These are phyloP conservation scores for Tetragonisca angustula DNA, from an alignment of 2,888 invertebrate genomes.

Conservation along the genomic window DNA sequence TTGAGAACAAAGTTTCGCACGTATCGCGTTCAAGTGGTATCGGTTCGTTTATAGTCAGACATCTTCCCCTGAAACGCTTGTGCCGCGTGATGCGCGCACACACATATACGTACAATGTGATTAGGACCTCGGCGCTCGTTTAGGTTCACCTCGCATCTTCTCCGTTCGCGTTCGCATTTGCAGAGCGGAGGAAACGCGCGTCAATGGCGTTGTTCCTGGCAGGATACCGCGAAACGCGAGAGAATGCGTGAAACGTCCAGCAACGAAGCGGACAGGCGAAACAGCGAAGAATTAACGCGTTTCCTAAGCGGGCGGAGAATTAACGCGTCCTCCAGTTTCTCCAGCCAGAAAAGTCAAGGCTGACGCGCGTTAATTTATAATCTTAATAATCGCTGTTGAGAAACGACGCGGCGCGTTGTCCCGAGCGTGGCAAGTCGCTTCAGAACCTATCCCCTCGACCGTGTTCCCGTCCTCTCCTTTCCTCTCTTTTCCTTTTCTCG, in stretches of 20 bases:
- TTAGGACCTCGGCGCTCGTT: not conserved
- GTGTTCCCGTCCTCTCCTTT: not conserved
- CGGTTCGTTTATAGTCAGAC: too few species aligned
- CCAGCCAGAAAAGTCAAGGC: slow-evolving; percentile 8
- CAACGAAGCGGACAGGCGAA: not conserved
- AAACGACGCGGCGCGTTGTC: slow-evolving; percentile 20
- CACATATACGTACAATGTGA: not conserved
- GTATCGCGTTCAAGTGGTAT: too few species aligned
- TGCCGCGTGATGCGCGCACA: not conserved
- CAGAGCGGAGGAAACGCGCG: not conserved
- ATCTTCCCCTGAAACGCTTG: not conserved
- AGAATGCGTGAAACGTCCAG: not conserved
- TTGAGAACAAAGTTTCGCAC: too few species aligned
- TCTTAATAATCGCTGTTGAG: slow-evolving; percentile 60
- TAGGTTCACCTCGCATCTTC: not conserved
- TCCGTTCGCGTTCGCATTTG: not conserved
- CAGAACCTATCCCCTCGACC: not conserved
- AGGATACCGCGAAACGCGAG: too few species aligned
- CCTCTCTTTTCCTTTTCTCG: slow-evolving; percentile 1
- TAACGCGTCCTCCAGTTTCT: not conserved
- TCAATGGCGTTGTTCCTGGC: not conserved
- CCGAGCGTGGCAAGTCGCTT: slow-evolving; percentile 1
- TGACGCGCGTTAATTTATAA: slow-evolving; percentile 65
- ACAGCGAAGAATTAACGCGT: slow-evolving; percentile 10
- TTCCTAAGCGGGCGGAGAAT: not conserved